These are phyloP conservation scores for Holacanthella duospinosa DNA, from an alignment of 2,888 invertebrate genomes.

Conservation along the genomic window DNA sequence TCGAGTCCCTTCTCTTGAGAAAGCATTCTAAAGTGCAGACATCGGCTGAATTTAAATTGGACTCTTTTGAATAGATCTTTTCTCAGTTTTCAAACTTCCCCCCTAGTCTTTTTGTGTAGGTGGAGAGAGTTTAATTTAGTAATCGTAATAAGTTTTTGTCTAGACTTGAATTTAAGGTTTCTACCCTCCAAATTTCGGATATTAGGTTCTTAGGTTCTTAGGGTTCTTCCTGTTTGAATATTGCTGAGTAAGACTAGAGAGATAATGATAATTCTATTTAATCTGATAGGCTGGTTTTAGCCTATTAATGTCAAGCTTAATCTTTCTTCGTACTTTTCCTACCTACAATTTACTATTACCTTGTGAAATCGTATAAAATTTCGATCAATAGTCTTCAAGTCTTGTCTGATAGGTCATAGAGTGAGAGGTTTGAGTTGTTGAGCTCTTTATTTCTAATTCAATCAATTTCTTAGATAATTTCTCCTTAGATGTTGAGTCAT, in stretches of 20 bases:
- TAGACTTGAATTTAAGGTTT: not conserved
- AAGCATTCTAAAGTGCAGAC: not conserved
- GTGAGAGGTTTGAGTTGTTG: no score
- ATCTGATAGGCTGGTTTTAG: not conserved
- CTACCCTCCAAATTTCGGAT: no score
- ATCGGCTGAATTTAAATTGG: not conserved
- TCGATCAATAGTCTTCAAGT: no score
- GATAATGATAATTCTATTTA: not conserved
- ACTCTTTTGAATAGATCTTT: not conserved
- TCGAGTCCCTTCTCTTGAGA: no score
- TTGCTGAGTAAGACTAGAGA: not conserved
- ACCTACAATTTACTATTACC: not conserved
- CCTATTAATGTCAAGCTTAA: not conserved
- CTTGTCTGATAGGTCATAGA: no score
- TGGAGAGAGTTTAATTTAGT: not conserved
- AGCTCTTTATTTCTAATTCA: not conserved
- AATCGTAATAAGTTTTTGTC: not conserved
- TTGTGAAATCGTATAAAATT: not conserved
- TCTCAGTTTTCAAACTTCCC: not conserved
- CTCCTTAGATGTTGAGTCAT: no score
- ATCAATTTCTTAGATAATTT: no score
- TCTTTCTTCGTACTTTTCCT: not conserved
- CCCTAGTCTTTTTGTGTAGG: not conserved
- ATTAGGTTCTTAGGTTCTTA: no score
- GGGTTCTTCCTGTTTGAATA: not conserved